phyloP scores from a whole-genome alignment of 2,888 invertebrate genomes.

The Lapara coniferarum region DNA sequence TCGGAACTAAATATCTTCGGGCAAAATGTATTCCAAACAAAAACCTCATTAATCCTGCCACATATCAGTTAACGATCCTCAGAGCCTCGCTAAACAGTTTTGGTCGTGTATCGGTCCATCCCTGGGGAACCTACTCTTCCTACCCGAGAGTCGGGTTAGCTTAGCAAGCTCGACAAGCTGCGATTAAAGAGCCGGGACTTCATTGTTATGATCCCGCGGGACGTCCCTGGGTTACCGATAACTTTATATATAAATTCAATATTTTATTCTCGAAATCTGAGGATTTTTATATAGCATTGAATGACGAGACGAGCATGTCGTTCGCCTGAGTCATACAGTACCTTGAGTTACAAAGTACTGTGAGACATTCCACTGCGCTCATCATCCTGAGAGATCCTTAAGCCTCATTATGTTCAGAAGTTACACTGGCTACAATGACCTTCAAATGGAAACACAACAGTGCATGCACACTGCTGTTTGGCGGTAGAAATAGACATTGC shows the following conservation, averaged over 20 bases:
- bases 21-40: background rate
- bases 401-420: too few relatives aligned
- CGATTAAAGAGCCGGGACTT: slow-evolving; percentile 22
- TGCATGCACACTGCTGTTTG: too few relatives aligned
- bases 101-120: background rate
- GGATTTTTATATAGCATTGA: too few relatives aligned
- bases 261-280: too few relatives aligned
- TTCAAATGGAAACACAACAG: too few relatives aligned
- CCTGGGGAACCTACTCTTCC: background rate
- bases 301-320: too few relatives aligned
- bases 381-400: too few relatives aligned
- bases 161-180: slow-evolving; percentile 7
- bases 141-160: slow-evolving; percentile 1
- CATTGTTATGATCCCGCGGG: slow-evolving; percentile 17
- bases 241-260: background rate
- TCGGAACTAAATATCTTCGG: background rate
- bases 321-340: too few relatives aligned
- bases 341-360: too few relatives aligned
- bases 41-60: background rate
- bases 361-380: too few relatives aligned
- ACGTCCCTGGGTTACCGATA: slow-evolving; percentile 1
- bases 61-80: background rate
- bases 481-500: too few relatives aligned
- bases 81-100: slow-evolving; percentile 5
- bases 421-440: too few relatives aligned